Base-by-base conservation (phyloP, 1,140 invertebrate genomes). In the Pissodes strobi region DNA sequence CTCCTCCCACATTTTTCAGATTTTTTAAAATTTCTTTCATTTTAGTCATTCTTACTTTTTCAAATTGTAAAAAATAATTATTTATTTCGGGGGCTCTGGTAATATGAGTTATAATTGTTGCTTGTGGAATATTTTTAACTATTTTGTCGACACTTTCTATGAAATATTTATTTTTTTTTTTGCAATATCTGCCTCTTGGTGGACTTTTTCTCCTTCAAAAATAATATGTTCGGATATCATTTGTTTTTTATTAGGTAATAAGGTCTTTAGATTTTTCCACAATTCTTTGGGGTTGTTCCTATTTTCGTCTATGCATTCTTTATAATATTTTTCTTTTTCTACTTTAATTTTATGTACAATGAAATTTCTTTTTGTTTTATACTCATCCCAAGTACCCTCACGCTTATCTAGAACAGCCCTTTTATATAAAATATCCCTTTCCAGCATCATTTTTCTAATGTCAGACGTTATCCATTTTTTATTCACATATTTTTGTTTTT, bases 241-340 rank as follows among this genome's bases (percentile, higher is more conserved):
- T 15, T 19, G 13, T 43, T 43, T 43, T 43, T 43, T 43, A n/a
- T n/a, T 43, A 5, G 39, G n/a, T 8, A 43, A 19, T 5, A 43
- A 12, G 6, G 13, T 43, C 12, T 43, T 43, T 3, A 43, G 13
- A 43, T 49, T 22, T 19, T 49, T 22, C 46, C 46, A 49, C 4
- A 19, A 10, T 17, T 49, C 15, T 19, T 49, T 49, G 12, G 46
- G 17, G 46, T 49, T 17, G 10, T 12, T 17, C 5, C 17, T 19
- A 49, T 49, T 49, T 22, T 25, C 5, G 6, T 49, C 21, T n/a
- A 17, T 49, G 18, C 2, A 3, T 22, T 19, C 46, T 5, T 3
- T 49, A 6, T n/a, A 49, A 49, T 49, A 49, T 49, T 25, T 49
- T 21, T 21, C 46, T 22, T 49, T 49, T 49, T 49, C 46, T 8